Evolutionary conservation across 2,888 invertebrate genomes (phyloP).

Genomic region (Spialia ferax): DNA sequence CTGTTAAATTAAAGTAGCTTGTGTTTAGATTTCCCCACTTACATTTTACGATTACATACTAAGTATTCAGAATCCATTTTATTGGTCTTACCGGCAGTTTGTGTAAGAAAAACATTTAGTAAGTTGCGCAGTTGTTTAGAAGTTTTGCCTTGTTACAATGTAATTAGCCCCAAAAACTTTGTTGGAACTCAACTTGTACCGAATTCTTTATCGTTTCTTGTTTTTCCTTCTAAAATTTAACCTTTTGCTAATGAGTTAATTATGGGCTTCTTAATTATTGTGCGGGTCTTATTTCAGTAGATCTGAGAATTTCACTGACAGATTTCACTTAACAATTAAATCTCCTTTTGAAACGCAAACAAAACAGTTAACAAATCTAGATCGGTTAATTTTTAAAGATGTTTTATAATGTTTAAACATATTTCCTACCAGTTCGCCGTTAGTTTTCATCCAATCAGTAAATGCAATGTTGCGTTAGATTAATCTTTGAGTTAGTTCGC

Average conservation of each 20-base stretch:
- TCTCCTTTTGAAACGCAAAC: neutral
- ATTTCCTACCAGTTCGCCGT: neutral
- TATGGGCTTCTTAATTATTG: neutral
- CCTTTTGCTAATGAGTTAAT: conserved; percentile 23
- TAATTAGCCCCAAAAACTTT: conserved; percentile 30
- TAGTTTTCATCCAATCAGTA: conserved; percentile 14
- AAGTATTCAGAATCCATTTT: neutral
- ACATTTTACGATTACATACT: too few species aligned
- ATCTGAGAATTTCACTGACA: neutral
- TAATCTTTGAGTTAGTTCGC: conserved; percentile 10
- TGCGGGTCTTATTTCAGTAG: neutral
- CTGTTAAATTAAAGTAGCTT: neutral
- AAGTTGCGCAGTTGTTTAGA: conserved; percentile 22
- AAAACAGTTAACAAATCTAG: neutral
- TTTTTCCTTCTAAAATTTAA: conserved; percentile 11
- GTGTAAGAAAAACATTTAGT: conserved; percentile 6
- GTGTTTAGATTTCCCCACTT: neutral
- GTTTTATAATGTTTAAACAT: neutral
- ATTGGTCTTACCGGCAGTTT: neutral
- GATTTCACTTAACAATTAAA: neutral
- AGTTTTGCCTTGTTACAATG: conserved; percentile 30
- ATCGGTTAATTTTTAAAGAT: neutral
- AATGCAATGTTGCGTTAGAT: conserved; percentile 15
- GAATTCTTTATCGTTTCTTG: conserved; percentile 26
- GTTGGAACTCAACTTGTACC: conserved; percentile 15